A percentile compares a stretch with the other conserved stretches of the same genome.
Conservation (phyloP, 2,888 invertebrate species). For the Tipula helvola region DNA sequence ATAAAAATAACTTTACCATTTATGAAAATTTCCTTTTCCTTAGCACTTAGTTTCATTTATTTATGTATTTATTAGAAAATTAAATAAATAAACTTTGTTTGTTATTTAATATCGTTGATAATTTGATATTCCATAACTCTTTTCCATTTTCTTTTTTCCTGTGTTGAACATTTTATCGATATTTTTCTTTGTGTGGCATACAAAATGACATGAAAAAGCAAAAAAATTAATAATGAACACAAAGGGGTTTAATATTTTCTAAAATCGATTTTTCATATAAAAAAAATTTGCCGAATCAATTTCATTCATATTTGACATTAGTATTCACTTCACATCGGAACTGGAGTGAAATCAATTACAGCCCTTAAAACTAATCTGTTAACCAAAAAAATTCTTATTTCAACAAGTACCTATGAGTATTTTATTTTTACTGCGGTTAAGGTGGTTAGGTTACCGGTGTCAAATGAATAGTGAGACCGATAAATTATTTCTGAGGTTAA, state of each 20-base stretch:
- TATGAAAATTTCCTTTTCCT: not conserved
- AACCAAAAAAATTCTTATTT: not conserved
- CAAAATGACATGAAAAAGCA: not conserved
- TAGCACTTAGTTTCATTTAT: not conserved
- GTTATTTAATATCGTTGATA: not conserved
- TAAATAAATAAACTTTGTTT: not conserved
- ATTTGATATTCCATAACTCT: not conserved
- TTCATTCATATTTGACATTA: not conserved
- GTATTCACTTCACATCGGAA: not conserved
- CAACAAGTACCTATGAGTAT: not conserved
- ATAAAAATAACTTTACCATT: not conserved
- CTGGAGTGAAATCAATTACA: not conserved
- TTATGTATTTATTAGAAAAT: not conserved
- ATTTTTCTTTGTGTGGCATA: not conserved
- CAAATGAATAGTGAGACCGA: not conserved
- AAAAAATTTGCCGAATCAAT: not conserved
- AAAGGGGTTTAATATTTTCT: not conserved
- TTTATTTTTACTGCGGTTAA: not conserved
- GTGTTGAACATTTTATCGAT: not conserved
- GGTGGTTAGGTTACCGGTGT: not conserved
- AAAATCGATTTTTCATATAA: not conserved
- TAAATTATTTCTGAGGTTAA: not conserved
- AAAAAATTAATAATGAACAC: not conserved
- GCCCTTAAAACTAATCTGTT: not conserved
- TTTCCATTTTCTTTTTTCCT: not conserved